Percentiles rank a stretch among this genome's conserved stretches.
phyloP scores from a whole-genome alignment of 2,113 vertebrate species.

The Phrynosoma blainvillii region DNA sequence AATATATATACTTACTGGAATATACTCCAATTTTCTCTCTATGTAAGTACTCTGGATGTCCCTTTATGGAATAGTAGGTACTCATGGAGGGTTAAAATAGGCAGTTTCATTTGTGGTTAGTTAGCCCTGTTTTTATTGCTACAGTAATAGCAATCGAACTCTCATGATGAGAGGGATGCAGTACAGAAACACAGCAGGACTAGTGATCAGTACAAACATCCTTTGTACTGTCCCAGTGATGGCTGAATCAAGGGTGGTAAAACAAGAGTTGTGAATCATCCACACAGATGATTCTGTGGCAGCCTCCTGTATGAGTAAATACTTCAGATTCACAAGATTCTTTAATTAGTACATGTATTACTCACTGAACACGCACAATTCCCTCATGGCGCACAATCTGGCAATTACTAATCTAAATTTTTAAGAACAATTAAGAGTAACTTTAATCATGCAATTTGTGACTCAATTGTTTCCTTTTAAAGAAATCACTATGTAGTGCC shows the following conservation, averaged over 20 bases:
- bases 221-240: not conserved
- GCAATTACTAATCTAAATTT: not conserved
- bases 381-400: not conserved
- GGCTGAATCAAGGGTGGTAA: not conserved
- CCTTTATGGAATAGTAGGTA: not conserved
- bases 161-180: too few species aligned
- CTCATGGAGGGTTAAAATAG: not conserved
- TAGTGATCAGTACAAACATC: not conserved
- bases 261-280: not conserved
- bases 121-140: not conserved
- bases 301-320: not conserved
- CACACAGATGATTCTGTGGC: not conserved
- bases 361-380: not conserved
- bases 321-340: not conserved
- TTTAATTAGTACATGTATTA: not conserved
- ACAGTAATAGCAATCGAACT: not conserved
- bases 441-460: not conserved
- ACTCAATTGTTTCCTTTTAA: not conserved
- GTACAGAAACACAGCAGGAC: not conserved
- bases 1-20: not conserved
- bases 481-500: constrained; percentile 6
- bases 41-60: constrained; percentile 13
- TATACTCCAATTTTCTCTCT: not conserved
- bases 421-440: constrained; percentile 11
- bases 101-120: not conserved